Conservation (phyloP, 2,888 invertebrate genomes). For the Raillietiella orientalis region DNA sequence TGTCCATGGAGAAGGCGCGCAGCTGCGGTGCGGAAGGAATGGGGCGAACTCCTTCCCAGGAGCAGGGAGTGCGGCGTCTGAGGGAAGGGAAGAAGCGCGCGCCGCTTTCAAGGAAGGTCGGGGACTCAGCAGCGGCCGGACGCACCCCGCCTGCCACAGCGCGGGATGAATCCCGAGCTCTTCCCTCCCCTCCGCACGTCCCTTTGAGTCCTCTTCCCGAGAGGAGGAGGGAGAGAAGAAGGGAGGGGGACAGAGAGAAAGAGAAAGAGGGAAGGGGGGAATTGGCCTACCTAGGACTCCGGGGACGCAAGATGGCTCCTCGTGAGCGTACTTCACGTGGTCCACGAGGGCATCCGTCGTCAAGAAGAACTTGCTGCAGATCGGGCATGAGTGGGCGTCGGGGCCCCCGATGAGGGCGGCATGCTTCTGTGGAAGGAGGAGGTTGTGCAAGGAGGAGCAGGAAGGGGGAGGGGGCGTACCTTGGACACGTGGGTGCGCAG, state of each 20-base stretch:
- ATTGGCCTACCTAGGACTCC: constrained; percentile 52
- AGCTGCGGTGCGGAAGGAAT: no score
- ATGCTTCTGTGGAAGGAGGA: constrained; percentile 45
- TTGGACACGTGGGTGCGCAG: constrained; percentile 81
- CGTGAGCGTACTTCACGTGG: constrained; percentile 83
- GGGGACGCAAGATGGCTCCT: constrained; percentile 52
- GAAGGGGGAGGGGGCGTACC: no score
- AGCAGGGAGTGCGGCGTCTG: no score
- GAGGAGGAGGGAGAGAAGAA: constrained; percentile 9
- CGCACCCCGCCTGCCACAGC: no score
- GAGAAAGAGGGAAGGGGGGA: constrained; percentile 1
- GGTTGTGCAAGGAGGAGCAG: constrained; percentile 1
- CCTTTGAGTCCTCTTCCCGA: constrained; percentile 3
- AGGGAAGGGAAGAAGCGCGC: no score
- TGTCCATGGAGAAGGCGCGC: no score
- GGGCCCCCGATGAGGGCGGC: constrained; percentile 71
- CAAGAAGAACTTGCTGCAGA: constrained; percentile 77
- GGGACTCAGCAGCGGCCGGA: no score
- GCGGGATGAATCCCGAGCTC: no score
- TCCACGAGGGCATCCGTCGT: constrained; percentile 76
- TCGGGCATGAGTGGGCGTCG: constrained; percentile 63
- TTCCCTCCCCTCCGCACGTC: no score
- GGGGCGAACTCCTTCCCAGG: no score
- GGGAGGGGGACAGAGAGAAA: constrained; percentile 25
- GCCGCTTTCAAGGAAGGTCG: no score